Evolutionary conservation across 2,113 vertebrate species (phyloP), one percentile per base, ranked within the genome.

Genomic region (Mastomys natalensis): DNA sequence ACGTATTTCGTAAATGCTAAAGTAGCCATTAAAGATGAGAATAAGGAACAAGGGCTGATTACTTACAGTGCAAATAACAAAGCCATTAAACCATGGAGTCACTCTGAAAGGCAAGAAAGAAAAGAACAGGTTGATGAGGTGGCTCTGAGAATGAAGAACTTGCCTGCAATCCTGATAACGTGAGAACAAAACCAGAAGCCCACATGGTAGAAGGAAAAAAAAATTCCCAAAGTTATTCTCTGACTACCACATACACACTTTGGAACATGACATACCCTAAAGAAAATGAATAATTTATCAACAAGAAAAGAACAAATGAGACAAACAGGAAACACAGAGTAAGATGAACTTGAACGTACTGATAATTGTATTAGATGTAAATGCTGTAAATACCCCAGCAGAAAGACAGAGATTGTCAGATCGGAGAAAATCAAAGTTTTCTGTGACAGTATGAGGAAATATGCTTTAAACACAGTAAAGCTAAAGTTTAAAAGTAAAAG

Each of bases 361-460:
- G 51, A 73, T 74, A 89, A 80, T 55, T 89, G 77, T 31, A 97
- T 60, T 94, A 89, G 93, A 80, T 93, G 0, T 87, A 87, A 94
- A 84, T 93, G 51, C 17, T 94, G 45, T 66, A 91, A 89, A 85
- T 16, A 89, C 1, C 8, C 48, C 77, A 94, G 43, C 34, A 90
- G 4, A 85, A 93, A 95, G 74, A 51, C 62, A 73, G 6, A 93
- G 85, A 92, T 87, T 68, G 22, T 12, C n/a, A 85, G 48, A 70
- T 16, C 34, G 4, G 12, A 74, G 37, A 80, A 89, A 90, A 73
- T 37, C 4, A 2, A 21, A 72, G 34, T 16, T 66, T 40, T 43
- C 43, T 43, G 34, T n/a, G 29, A 31, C 26, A 31, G 9, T 60
- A 45, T 95, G 93, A 82, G 78, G 51, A 92, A 93, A 93, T 62